Evolutionary conservation across 2,797 vertebrate genomes (phyloP).

Genomic region (Petrocephalus schoutedeni): DNA sequence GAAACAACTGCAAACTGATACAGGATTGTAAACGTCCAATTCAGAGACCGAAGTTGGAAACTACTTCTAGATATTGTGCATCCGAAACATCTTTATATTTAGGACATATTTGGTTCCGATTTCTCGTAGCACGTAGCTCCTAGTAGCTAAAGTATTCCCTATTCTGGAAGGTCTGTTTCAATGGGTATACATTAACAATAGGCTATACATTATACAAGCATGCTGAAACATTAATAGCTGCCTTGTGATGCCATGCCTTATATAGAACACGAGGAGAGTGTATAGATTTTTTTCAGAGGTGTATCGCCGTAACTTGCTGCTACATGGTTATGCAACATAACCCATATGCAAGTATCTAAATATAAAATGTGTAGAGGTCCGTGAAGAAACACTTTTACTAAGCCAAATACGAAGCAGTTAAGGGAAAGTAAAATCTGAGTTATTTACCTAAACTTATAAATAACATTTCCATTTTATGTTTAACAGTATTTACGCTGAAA

Average conservation of each 20-base stretch:
- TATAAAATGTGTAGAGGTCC: conserved; percentile 4
- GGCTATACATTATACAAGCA: not conserved
- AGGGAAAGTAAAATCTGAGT: not conserved
- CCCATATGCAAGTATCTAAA: not conserved
- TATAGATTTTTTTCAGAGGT: conserved; percentile 5
- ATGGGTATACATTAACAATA: not conserved
- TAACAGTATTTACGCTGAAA: not conserved
- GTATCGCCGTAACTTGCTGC: conserved; percentile 6
- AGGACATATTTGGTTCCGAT: not conserved
- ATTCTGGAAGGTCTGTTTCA: not conserved
- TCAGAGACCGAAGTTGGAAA: not conserved
- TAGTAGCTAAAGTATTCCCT: not conserved
- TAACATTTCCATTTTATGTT: not conserved
- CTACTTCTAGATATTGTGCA: not conserved
- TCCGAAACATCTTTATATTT: not conserved
- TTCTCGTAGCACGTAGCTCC: not conserved
- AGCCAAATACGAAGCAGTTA: not conserved
- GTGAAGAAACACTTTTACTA: not conserved
- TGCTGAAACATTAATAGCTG: not conserved
- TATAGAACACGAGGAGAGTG: not conserved
- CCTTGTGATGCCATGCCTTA: not conserved
- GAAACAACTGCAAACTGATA: not conserved
- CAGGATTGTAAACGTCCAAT: not conserved
- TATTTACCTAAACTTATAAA: not conserved
- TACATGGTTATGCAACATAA: conserved; percentile 10